Percentiles rank a stretch among this genome's conserved stretches.
These are phyloP conservation scores for Columba livia DNA, from an alignment of 2,113 vertebrate genomes.

Conservation along the genomic window DNA sequence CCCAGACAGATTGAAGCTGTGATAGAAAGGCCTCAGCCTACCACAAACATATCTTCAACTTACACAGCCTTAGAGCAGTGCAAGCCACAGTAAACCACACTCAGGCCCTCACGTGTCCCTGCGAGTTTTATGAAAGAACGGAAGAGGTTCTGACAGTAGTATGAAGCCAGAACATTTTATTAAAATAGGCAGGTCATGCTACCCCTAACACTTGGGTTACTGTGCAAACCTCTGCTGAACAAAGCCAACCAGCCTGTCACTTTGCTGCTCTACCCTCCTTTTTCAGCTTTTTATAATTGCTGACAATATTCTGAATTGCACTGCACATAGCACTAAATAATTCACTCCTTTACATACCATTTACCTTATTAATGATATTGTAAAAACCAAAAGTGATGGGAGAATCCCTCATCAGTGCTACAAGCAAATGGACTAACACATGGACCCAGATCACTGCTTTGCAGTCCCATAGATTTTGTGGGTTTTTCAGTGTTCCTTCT, in stretches of 20 bases:
- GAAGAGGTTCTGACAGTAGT: not conserved
- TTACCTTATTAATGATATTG: not conserved
- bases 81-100: not conserved
- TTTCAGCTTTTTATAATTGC: not conserved
- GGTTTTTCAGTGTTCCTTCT: not conserved
- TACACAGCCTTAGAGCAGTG: not conserved
- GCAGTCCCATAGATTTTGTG: not conserved
- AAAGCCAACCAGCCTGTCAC: not conserved
- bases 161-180: not conserved
- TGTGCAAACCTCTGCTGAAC: not conserved
- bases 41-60: rapidly evolving
- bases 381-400: not conserved
- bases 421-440: not conserved
- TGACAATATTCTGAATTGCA: not conserved
- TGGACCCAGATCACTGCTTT: rapidly evolving
- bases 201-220: not conserved
- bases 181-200: not conserved
- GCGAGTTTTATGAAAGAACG: not conserved
- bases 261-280: not conserved
- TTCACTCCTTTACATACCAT: not conserved
- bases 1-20: not conserved
- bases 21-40: not conserved
- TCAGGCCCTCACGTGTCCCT: not conserved
- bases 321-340: not conserved
- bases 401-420: not conserved